A percentile compares a stretch with the other conserved stretches of the same genome.
phyloP scores from a whole-genome alignment of 2,113 vertebrate species.

The Litocranius walleri region DNA sequence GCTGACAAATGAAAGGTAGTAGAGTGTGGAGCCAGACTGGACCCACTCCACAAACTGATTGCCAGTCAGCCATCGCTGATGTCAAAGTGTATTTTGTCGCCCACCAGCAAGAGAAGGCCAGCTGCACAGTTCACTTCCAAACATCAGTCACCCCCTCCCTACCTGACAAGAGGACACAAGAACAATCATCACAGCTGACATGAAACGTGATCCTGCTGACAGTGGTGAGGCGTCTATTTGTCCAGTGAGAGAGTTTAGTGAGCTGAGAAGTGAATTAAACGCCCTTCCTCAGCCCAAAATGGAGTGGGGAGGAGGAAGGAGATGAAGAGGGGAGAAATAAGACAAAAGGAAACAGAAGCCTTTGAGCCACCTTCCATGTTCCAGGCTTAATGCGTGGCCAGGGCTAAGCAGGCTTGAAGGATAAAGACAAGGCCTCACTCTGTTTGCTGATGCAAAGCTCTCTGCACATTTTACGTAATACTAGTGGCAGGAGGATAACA shows the following conservation, averaged over 20 bases:
- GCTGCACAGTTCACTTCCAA: conserved; percentile 55
- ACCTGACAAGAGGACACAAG: conserved; percentile 21
- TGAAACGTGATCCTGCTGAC: neutral
- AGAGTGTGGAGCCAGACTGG: conserved; percentile 54
- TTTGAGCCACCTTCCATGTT: neutral
- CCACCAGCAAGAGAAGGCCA: conserved; percentile 64
- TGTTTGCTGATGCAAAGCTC: neutral
- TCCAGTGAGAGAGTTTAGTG: neutral
- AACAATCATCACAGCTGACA: neutral
- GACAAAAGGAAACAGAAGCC: neutral
- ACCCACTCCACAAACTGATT: conserved; percentile 74
- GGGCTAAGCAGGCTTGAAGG: neutral
- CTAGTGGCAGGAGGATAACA: neutral
- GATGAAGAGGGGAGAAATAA: neutral
- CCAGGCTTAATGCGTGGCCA: neutral
- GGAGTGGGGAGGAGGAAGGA: neutral
- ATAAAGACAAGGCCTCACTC: neutral
- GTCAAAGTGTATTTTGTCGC: conserved; percentile 67
- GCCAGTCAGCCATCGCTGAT: conserved; percentile 70
- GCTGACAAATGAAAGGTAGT: conserved; percentile 63
- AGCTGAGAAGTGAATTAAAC: neutral
- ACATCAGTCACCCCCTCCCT: conserved; percentile 53
- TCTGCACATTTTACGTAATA: neutral
- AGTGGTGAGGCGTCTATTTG: neutral
- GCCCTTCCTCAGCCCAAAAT: neutral